These are phyloP conservation scores for Molorchus minor DNA, from an alignment of 2,888 invertebrate genomes.

Conservation along the genomic window DNA sequence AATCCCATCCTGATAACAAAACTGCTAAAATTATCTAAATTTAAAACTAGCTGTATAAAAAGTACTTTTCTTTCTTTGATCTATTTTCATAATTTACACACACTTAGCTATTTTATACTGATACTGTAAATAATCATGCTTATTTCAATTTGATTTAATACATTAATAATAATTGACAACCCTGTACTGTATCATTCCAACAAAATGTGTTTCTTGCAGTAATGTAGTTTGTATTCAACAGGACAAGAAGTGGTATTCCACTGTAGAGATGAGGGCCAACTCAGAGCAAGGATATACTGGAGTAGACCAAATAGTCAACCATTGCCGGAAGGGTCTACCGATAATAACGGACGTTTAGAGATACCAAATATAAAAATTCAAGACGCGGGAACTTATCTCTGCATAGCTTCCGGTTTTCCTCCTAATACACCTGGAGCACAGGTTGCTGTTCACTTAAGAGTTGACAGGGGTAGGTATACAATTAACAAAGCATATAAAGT, in stretches of 20 bases:
- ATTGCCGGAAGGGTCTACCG: conserved; percentile 79
- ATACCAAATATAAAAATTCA: conserved; percentile 80
- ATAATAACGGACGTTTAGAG: conserved; percentile 82
- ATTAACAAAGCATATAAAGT: no score
- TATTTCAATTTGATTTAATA: conserved; percentile 9
- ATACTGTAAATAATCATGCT: conserved; percentile 31
- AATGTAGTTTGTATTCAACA: conserved; percentile 54
- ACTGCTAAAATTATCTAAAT: no score
- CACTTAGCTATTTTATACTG: conserved; percentile 14
- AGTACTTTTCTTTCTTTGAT: no score
- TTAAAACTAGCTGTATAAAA: no score
- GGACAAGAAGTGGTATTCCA: conserved; percentile 93
- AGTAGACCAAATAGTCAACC: conserved; percentile 74
- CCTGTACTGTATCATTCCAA: conserved; percentile 10
- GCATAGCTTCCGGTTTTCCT: conserved; percentile 78
- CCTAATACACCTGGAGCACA: conserved; percentile 71
- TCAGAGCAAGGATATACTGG: conserved; percentile 81
- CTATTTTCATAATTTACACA: conserved; percentile 7
- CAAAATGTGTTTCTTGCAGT: background rate
- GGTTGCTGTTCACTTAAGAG: conserved; percentile 74
- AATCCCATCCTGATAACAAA: no score
- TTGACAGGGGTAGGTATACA: conserved; percentile 81
- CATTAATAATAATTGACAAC: conserved; percentile 17
- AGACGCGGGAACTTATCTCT: conserved; percentile 84
- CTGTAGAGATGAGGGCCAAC: conserved; percentile 89